Percentiles rank a stretch among this genome's conserved stretches.
Evolutionary conservation across 2,797 vertebrate species (phyloP).

Genomic region (Epinephelus awoara): DNA sequence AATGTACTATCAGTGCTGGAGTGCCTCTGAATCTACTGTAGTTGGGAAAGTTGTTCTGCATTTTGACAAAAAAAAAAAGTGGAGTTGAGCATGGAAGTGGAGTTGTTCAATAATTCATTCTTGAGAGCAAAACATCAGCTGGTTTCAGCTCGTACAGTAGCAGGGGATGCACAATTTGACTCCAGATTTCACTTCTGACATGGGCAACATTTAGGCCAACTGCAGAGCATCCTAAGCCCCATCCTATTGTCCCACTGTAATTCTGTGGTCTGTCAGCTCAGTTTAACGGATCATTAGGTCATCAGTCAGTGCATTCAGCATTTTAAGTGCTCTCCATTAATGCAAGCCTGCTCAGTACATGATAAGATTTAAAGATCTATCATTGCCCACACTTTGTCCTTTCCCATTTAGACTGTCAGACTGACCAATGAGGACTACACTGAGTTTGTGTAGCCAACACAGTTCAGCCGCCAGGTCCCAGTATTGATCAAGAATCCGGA

Average conservation of each 20-base stretch:
- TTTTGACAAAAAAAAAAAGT: constrained; percentile 7
- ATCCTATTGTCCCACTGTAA: constrained; percentile 25
- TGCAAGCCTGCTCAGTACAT: constrained; percentile 26
- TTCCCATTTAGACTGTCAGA: constrained; percentile 50
- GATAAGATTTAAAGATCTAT: constrained; percentile 58
- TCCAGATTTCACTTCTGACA: constrained; percentile 9
- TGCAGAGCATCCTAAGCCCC: background rate
- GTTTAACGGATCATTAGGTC: constrained; percentile 52
- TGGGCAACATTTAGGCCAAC: background rate
- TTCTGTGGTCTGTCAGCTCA: constrained; percentile 28
- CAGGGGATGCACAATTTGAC: background rate
- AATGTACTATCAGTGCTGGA: background rate
- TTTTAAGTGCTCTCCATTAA: constrained; percentile 50
- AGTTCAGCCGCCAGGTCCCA: constrained; percentile 38
- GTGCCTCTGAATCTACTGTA: background rate
- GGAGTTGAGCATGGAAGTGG: background rate
- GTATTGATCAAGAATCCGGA: constrained; percentile 60
- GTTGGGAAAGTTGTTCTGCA: background rate
- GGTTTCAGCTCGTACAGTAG: background rate
- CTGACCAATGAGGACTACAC: constrained; percentile 50
- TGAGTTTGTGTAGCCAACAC: constrained; percentile 39
- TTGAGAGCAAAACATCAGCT: constrained; percentile 1
- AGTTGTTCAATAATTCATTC: constrained; percentile 6
- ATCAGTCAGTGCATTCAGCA: constrained; percentile 55
- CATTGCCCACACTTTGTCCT: constrained; percentile 43